A percentile compares a stretch with the other conserved stretches of the same genome.
phyloP scores from a whole-genome alignment of 1,140 invertebrate genomes.

The Drosophila navojoa region DNA sequence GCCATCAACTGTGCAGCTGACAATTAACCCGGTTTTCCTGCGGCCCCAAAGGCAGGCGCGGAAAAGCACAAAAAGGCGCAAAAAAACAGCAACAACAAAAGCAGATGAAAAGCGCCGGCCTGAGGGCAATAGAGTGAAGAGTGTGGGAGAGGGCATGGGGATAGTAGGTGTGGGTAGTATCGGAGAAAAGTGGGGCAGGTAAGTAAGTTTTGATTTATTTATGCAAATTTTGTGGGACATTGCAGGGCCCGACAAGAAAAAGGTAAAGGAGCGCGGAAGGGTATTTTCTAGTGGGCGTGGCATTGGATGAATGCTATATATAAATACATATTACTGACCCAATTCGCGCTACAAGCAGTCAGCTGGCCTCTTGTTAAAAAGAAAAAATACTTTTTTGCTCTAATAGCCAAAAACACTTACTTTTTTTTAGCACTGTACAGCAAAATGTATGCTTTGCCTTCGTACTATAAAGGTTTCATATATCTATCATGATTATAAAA shows the following conservation, averaged over 20 bases:
- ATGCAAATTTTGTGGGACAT: slow-evolving; percentile 34
- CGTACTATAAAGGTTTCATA: no score
- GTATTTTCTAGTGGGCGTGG: not conserved
- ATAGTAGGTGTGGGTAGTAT: no score
- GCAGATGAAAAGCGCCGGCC: slow-evolving; percentile 7
- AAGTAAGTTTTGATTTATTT: slow-evolving; percentile 43
- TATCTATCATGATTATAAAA: no score
- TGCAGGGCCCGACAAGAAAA: not conserved
- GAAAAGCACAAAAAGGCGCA: slow-evolving; percentile 22
- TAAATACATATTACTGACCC: slow-evolving; percentile 34
- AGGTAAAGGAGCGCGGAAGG: not conserved
- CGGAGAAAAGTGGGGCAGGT: slow-evolving; percentile 32
- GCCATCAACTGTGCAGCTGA: slow-evolving; percentile 13
- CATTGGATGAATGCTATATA: slow-evolving; percentile 7
- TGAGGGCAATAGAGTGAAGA: not conserved
- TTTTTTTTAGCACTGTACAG: no score
- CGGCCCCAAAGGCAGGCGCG: slow-evolving; percentile 10
- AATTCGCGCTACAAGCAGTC: slow-evolving; percentile 11
- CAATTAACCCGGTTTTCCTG: slow-evolving; percentile 37
- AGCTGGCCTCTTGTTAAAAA: not conserved
- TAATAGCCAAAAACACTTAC: no score
- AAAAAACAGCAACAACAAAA: slow-evolving; percentile 7
- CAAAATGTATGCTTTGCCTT: no score
- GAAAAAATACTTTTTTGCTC: not conserved
- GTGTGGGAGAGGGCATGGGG: not conserved